Evolutionary conservation across 1,140 invertebrate species (phyloP), one percentile per base, ranked within the genome.

Genomic region (Globodera rostochiensis): DNA sequence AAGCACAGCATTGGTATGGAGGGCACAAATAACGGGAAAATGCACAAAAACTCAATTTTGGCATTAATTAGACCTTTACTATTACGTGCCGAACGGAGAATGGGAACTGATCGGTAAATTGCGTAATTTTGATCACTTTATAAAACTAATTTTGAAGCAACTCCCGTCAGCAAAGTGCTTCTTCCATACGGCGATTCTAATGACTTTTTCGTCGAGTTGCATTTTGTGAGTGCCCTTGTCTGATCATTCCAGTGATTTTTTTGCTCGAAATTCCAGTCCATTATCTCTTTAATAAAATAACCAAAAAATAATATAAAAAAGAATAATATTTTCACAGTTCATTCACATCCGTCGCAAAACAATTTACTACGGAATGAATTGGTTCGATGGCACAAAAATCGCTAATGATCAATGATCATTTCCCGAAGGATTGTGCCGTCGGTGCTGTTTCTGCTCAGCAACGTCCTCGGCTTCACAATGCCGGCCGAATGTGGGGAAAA

Each of bases 401-500:
- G n/a, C 25, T 21, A 57, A 74, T n/a, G 19, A 21, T 74, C 46
- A 47, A 36, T 36, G 36, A 36, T 36, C 36, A 36, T 36, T 36
- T n/a, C 36, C 36, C 36, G 9, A 67, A 50, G 53, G 64, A 80
- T 80, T 80, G 92, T 96, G 70, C 95, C 95, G 0, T 95, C 95
- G 89, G 93, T 95, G 77, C 93, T 96, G 6, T 96, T 96, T 87
- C 95, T 95, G 85, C 93, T 92, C 90, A 87, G 92, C 93, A 95
- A 95, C 67, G 92, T 96, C 49, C 91, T 96, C 66, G 95, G 95
- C 70, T 96, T 96, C 91, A 95, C 95, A 91, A 94, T 96, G 86
- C 95, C 95, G 21, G 94, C 94, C 21, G 95, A 96, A 88, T 95
- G 94, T 4, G 95, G 95, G 8, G 95, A 96, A 90, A 96, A 96